phyloP scores from a whole-genome alignment of 2,888 invertebrate species.

The Drosophila mayaguana region DNA sequence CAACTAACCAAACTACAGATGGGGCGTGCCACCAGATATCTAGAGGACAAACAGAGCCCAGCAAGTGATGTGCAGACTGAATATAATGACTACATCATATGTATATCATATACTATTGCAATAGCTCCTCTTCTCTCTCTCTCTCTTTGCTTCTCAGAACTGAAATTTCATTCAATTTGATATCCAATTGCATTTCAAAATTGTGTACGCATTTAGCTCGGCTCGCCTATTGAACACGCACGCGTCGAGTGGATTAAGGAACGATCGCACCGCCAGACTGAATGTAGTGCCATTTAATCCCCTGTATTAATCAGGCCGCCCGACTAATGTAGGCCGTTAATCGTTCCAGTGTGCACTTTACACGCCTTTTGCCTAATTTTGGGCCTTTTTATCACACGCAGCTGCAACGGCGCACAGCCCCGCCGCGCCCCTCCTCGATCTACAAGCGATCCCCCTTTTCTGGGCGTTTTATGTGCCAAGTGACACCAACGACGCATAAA shows the following conservation, averaged over 20 bases:
- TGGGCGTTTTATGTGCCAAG: conserved; percentile 74
- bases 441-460: neutral
- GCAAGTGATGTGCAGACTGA: neutral
- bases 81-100: neutral
- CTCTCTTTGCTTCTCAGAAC: neutral
- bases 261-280: conserved; percentile 18
- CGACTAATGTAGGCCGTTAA: conserved; percentile 76
- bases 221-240: conserved; percentile 2
- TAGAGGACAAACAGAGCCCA: neutral
- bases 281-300: conserved; percentile 53
- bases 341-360: conserved; percentile 80
- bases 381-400: conserved; percentile 82
- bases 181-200: neutral
- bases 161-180: neutral
- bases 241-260: neutral
- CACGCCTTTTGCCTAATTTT: conserved; percentile 82
- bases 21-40: conserved; percentile 25
- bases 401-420: conserved; percentile 67
- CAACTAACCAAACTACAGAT: conserved; percentile 26
- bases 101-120: neutral
- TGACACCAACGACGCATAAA: conserved; percentile 79
- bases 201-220: conserved; percentile 3
- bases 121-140: neutral
- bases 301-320: conserved; percentile 65
- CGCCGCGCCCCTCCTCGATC: neutral